These are phyloP conservation scores for Elegia similella DNA, from an alignment of 2,888 invertebrate species.

Conservation along the genomic window DNA sequence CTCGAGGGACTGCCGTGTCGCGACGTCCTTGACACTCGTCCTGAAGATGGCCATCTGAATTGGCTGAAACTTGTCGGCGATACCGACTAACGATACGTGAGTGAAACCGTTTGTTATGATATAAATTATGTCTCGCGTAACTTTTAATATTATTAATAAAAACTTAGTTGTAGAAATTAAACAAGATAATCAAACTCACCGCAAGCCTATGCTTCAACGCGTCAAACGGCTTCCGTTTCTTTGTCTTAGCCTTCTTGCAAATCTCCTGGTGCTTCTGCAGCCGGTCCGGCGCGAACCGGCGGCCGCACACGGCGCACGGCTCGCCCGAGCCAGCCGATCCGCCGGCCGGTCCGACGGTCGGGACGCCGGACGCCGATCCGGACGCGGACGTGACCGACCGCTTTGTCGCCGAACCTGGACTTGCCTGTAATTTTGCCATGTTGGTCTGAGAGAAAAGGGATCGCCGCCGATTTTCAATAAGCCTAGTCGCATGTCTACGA, in stretches of 20 bases:
- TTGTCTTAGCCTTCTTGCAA: constrained; percentile 88
- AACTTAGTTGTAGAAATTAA: too few relatives aligned
- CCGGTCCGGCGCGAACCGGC: constrained; percentile 91
- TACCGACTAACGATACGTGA: too few relatives aligned
- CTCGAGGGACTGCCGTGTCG: too few relatives aligned
- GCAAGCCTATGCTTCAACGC: constrained; percentile 92
- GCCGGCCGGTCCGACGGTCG: constrained; percentile 13
- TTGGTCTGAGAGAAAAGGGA: too few relatives aligned
- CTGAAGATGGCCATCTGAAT: too few relatives aligned
- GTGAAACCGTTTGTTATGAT: too few relatives aligned
- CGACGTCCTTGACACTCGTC: too few relatives aligned
- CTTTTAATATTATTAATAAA: too few relatives aligned
- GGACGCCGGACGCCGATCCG: not conserved
- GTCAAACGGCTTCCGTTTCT: constrained; percentile 96
- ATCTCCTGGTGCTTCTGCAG: constrained; percentile 91
- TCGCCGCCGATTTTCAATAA: too few relatives aligned
- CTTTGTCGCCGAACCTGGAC: not conserved
- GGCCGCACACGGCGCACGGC: constrained; percentile 88
- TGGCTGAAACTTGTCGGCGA: too few relatives aligned
- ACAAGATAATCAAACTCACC: constrained; percentile 51
- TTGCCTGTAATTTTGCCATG: not conserved
- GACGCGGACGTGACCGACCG: not conserved
- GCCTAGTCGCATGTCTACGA: too few relatives aligned
- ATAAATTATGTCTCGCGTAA: too few relatives aligned
- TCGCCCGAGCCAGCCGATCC: constrained; percentile 34